Conservation (phyloP, 2,113 vertebrate genomes). For the Saguinus midas region DNA sequence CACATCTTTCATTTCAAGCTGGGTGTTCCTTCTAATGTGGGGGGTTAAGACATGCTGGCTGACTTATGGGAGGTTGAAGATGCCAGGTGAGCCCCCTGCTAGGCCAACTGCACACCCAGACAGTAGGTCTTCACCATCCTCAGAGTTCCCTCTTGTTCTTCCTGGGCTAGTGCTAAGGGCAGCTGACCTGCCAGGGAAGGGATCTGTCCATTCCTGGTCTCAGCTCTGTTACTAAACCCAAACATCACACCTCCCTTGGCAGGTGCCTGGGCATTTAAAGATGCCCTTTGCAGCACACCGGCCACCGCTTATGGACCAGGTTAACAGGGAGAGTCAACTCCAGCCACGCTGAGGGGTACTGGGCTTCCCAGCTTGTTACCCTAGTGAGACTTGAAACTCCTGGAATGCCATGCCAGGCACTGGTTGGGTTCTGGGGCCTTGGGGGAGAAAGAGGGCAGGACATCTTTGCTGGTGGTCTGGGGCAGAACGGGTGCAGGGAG, state of each 20-base stretch:
- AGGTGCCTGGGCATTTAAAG: background rate
- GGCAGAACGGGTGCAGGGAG: rapidly evolving
- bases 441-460: background rate
- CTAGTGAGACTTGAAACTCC: background rate
- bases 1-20: background rate
- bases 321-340: too few species aligned
- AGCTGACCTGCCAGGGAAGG: background rate
- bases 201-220: background rate
- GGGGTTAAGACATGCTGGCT: too few species aligned
- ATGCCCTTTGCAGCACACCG: background rate
- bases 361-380: background rate
- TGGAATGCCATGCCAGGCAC: rapidly evolving
- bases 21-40: rapidly evolving
- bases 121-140: background rate
- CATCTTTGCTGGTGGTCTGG: background rate
- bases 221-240: background rate
- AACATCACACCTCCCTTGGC: background rate
- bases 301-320: background rate
- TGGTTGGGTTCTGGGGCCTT: too few species aligned
- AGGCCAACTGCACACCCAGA: background rate
- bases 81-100: background rate
- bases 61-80: background rate
- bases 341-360: rapidly evolving
- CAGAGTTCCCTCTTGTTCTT: background rate
- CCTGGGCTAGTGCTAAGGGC: background rate